phyloP scores from a whole-genome alignment of 2,113 vertebrate species.

The Lasiurus borealis region DNA sequence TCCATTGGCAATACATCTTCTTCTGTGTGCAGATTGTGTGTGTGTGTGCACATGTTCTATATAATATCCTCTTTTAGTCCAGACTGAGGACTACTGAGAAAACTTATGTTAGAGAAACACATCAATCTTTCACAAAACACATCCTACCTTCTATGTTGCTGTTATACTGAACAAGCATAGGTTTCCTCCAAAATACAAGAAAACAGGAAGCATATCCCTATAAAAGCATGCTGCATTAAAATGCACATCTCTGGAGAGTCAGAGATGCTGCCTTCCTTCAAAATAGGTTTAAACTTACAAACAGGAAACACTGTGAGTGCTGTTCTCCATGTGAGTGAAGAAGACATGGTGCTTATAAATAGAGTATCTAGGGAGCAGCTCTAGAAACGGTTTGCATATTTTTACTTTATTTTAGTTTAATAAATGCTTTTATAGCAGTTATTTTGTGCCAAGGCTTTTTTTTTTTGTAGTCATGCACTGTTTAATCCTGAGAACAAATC shows the following conservation, averaged over 20 bases:
- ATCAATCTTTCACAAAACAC: neutral
- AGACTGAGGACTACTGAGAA: neutral
- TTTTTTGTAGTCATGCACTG: neutral
- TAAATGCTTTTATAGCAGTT: neutral
- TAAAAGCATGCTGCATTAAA: neutral
- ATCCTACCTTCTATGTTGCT: neutral
- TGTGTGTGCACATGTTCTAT: neutral
- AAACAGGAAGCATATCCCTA: neutral
- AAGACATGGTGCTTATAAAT: neutral
- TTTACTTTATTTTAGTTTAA: constrained; percentile 40
- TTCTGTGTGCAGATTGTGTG: neutral
- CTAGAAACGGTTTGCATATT: neutral
- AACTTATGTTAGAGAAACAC: neutral
- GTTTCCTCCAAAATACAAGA: neutral
- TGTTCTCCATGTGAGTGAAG: neutral
- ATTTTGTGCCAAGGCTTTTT: neutral
- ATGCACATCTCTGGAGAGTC: neutral
- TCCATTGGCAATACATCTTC: neutral
- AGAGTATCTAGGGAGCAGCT: neutral
- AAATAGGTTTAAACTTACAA: neutral
- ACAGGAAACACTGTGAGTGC: neutral
- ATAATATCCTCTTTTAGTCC: neutral
- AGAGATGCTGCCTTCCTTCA: neutral
- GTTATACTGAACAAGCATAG: neutral
- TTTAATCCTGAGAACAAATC: neutral